Conservation (phyloP, 2,888 invertebrate species). For the Agonopterix arenella region DNA sequence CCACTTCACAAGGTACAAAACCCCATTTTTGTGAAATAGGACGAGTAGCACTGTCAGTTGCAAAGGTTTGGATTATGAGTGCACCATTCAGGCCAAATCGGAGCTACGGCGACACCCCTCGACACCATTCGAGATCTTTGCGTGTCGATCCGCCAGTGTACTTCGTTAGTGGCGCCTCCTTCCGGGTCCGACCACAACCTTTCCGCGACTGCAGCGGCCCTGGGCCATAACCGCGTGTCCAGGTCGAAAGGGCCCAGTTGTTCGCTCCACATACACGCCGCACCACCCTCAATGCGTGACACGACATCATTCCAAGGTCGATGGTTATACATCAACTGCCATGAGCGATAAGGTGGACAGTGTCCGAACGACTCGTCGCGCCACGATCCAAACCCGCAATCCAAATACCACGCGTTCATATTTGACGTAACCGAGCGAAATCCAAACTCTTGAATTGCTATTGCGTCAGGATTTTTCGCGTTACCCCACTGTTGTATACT, state of each 20-base stretch:
- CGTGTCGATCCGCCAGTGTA: constrained; percentile 81
- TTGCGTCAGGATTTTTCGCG: constrained; percentile 87
- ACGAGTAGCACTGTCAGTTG: constrained; percentile 12
- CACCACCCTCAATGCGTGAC: constrained; percentile 80
- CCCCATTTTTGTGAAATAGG: neutral
- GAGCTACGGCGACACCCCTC: constrained; percentile 81
- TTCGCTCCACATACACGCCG: constrained; percentile 92
- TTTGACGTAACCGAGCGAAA: constrained; percentile 89
- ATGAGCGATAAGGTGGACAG: constrained; percentile 90
- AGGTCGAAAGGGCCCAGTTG: constrained; percentile 84
- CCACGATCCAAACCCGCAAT: constrained; percentile 92
- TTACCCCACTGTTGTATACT: constrained; percentile 82
- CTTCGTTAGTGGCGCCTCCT: constrained; percentile 71
- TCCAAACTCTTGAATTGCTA: constrained; percentile 84
- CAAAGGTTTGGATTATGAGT: constrained; percentile 84
- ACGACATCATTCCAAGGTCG: constrained; percentile 79
- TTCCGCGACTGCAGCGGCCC: constrained; percentile 88
- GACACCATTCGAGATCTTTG: constrained; percentile 80
- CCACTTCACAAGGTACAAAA: neutral
- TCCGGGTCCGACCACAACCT: constrained; percentile 83
- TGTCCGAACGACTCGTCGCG: constrained; percentile 88
- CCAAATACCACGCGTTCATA: constrained; percentile 92
- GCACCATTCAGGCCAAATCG: constrained; percentile 87
- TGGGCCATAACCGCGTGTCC: constrained; percentile 89
- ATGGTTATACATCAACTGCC: constrained; percentile 92